Conservation (phyloP, 2,797 vertebrate genomes). For the Galagoides demidoff region DNA sequence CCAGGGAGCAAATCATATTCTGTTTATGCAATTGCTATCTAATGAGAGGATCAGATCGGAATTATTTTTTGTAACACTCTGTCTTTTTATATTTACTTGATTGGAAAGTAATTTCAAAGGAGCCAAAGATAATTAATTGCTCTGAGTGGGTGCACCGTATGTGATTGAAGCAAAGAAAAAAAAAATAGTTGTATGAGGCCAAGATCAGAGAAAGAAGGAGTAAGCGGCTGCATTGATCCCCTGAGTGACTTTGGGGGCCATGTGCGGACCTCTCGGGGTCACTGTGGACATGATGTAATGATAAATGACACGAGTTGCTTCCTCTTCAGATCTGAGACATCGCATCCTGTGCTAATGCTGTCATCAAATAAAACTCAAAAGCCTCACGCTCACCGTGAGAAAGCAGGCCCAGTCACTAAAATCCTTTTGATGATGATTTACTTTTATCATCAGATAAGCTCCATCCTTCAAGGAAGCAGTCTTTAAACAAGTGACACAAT, state of each 20-base stretch:
- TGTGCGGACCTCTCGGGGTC: not conserved
- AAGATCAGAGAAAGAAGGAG: not conserved
- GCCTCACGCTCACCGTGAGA: not conserved
- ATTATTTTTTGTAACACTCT: conserved; percentile 13
- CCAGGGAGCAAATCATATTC: not conserved
- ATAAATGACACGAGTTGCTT: not conserved
- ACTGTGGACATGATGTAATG: not conserved
- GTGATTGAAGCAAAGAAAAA: conserved; percentile 28
- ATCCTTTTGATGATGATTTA: not conserved
- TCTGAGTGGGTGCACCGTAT: conserved; percentile 4
- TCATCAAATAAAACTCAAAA: not conserved
- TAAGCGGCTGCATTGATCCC: not conserved
- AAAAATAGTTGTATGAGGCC: not conserved
- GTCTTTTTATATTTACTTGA: conserved; percentile 30
- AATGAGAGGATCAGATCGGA: conserved; percentile 56
- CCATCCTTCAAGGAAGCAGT: not conserved
- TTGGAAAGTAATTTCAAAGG: conserved; percentile 32
- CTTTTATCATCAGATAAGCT: not conserved
- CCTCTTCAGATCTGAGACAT: not conserved
- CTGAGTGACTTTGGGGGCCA: not conserved
- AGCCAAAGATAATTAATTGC: conserved; percentile 59
- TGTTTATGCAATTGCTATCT: not conserved
- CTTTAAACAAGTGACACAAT: not conserved
- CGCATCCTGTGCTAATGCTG: not conserved
- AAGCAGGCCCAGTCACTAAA: not conserved